Conservation (phyloP, 2,113 vertebrate genomes). For the Addax nasomaculatus region DNA sequence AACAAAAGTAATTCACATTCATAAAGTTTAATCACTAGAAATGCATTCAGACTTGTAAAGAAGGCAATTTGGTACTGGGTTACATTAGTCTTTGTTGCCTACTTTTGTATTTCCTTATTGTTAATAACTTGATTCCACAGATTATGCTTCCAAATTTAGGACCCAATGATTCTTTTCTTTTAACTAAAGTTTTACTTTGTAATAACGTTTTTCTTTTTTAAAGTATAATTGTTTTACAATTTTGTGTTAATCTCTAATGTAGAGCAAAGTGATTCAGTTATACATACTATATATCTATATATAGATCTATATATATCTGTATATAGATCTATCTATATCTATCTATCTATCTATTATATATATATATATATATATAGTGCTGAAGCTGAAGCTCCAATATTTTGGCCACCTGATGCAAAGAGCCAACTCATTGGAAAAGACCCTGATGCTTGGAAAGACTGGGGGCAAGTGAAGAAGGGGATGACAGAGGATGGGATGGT, state of each 20-base stretch:
- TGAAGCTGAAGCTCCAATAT: background rate
- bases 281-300: background rate
- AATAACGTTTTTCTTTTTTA: background rate
- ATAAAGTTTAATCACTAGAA: background rate
- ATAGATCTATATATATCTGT: no score
- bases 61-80: background rate
- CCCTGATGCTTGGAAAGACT: background rate
- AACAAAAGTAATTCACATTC: slow-evolving; percentile 46
- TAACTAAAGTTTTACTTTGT: background rate
- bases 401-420: background rate
- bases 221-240: background rate
- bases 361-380: background rate
- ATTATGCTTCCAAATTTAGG: background rate
- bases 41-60: background rate
- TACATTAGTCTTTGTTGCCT: background rate
- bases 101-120: background rate
- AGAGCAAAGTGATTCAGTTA: background rate
- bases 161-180: slow-evolving; percentile 26
- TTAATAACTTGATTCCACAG: slow-evolving; percentile 20
- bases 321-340: no score
- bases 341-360: no score
- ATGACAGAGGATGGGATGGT: background rate
- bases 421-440: background rate
- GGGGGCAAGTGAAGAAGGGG: background rate
- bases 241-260: background rate